A percentile compares a stretch with the other conserved stretches of the same genome.
Conservation (phyloP, 2,888 invertebrate genomes). For the Melieria omissa region DNA sequence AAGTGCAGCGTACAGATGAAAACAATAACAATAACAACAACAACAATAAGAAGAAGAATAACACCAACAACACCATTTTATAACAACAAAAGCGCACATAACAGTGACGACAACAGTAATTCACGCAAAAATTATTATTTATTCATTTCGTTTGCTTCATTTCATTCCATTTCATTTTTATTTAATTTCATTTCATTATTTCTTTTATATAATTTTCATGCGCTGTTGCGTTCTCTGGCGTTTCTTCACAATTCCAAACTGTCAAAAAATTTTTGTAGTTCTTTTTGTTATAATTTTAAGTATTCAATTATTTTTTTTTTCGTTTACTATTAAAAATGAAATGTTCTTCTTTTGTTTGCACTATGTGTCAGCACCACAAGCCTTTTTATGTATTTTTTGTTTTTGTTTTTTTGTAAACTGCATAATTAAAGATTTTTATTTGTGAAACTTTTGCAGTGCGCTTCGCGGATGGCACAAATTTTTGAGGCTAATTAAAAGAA, state of each 20-base stretch:
- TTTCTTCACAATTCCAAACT: slow-evolving; percentile 26
- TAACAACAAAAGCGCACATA: not conserved
- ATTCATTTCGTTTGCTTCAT: slow-evolving; percentile 21
- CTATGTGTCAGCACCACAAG: too few relatives aligned
- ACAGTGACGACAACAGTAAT: not conserved
- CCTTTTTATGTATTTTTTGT: too few relatives aligned
- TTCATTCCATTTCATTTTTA: slow-evolving; percentile 28
- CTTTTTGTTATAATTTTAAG: too few relatives aligned
- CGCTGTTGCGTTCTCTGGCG: slow-evolving; percentile 15
- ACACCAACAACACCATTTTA: not conserved
- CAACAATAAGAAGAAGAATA: not conserved
- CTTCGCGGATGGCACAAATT: too few relatives aligned
- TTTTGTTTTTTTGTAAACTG: too few relatives aligned
- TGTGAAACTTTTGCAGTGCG: too few relatives aligned
- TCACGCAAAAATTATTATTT: slow-evolving; percentile 4
- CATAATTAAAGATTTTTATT: too few relatives aligned
- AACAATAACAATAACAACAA: slow-evolving; percentile 15
- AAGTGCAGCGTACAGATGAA: slow-evolving; percentile 19
- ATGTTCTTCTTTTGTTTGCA: too few relatives aligned
- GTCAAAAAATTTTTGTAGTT: too few relatives aligned
- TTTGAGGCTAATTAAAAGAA: too few relatives aligned
- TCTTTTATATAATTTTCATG: slow-evolving; percentile 10
- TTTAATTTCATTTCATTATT: slow-evolving; percentile 12
- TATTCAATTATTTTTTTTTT: too few relatives aligned
- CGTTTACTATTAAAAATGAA: too few relatives aligned